Evolutionary conservation across 2,113 vertebrate species (phyloP), one percentile per base, ranked within the genome.

Genomic region (Pomatorhinus ruficollis): DNA sequence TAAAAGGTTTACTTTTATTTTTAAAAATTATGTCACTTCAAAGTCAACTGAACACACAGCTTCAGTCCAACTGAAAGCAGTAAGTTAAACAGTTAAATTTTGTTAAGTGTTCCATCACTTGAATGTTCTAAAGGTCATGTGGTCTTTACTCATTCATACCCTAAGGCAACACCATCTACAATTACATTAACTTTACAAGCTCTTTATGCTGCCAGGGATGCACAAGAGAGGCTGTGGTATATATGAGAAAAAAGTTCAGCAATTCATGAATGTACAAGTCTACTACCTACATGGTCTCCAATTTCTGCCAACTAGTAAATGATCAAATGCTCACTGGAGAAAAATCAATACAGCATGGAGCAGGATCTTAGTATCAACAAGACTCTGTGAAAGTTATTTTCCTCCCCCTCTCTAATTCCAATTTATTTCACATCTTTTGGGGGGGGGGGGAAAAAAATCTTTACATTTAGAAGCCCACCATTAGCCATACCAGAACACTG

Each of bases 51-150:
- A 72, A 68, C 13, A 40, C 0, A 45, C 0, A 8, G 44, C 70
- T 94, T 89, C 20, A 61, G 57, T 85, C 74, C 66, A 84, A 17
- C 4, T 47, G 50, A 49, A 92, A 72, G 54, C 20, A 93, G 5
- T 70, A 49, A 54, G 12, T 16, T n/a, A n/a, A n/a, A 72, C 3
- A 65, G 44, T 64, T 50, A 78, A 50, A 8, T 71, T 44, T 12
- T 79, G 28, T 64, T 91, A 91, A 87, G 78, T 72, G 75, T 69
- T 93, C 75, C 49, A 63, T 47, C 47, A 61, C n/a, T 50, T 60
- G 37, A 83, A 35, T 71, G 40, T 76, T 87, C 59, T 72, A 79
- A 87, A 85, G 40, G 35, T 80, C 75, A 80, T 1, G 18, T 53
- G 49, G 27, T 60, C 49, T 81, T 87, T 76, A 63, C 71, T 90